Base-by-base conservation (phyloP, 2,797 vertebrate genomes). In the Vespertilio murinus region DNA sequence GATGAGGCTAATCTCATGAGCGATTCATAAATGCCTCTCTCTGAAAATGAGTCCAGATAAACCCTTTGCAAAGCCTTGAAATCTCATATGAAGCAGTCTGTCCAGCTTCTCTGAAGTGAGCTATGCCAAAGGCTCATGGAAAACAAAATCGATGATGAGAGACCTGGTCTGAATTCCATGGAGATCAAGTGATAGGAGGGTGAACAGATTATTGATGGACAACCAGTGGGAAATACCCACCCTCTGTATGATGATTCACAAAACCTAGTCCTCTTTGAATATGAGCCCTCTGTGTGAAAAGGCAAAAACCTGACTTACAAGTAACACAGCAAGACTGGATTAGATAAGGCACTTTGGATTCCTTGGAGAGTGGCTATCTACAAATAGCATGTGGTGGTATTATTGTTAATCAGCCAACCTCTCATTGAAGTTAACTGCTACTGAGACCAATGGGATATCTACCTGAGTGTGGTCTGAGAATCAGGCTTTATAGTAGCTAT, bases 371-470 rank as follows among this genome's bases (percentile, higher is more conserved):
- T 13, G 35, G 64, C 25, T 9, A 2, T 90, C 52, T 93, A 92
- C 94, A 93, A 93, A 96, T 86, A 97, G 73, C 56, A 86, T 78
- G 74, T 95, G 84, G 59, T 94, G 35, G 78, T 95, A 94, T 95
- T 95, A 88, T 95, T 97, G 90, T 94, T 97, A 94, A 96, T 94
- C 94, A 94, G 84, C 35, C 86, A 95, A 78, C 30, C 59, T 94
- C 61, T 90, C 65, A 65, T 14, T 96, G 90, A 95, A 91, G 70
- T 93, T 97, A 95, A 93, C 88, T 96, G 93, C 96, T 74, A 77
- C 70, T 56, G 47, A 96, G 49, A 70, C 71, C 47, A 10, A 35
- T 13, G 70, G 80, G 70, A 90, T 65, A 30, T 52, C 94, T 90
- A 89, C 89, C 70, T 86, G 91, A 87, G 35, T 90, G 61, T 93